phyloP scores from a whole-genome alignment of 2,113 vertebrate genomes.

The Columbina picui region DNA sequence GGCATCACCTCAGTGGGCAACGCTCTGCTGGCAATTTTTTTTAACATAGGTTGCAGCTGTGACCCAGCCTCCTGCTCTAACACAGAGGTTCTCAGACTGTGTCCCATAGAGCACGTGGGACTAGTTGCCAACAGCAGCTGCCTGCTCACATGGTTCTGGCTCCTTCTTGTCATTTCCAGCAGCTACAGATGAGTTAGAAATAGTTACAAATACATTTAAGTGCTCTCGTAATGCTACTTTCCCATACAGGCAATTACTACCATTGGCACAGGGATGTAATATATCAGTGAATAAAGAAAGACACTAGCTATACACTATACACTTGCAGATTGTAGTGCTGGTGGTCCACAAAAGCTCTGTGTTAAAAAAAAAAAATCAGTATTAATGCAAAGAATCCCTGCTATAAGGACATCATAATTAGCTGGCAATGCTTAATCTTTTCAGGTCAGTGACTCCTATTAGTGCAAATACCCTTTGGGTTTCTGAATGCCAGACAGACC shows the following conservation, averaged over 20 bases:
- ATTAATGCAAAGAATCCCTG: background rate
- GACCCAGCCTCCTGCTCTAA: background rate
- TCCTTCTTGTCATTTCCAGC: slow-evolving; percentile 7
- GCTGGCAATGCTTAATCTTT: slow-evolving; percentile 12
- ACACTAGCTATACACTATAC: background rate
- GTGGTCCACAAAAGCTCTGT: background rate
- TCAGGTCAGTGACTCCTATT: slow-evolving; percentile 13
- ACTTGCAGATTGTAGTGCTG: background rate
- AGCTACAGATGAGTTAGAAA: slow-evolving; percentile 38
- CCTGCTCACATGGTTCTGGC: slow-evolving; percentile 32
- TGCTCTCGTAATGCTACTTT: background rate
- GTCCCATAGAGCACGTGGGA: background rate
- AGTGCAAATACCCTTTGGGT: slow-evolving; percentile 3
- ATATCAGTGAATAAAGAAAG: background rate
- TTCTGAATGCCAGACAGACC: background rate
- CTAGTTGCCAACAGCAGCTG: slow-evolving; percentile 52
- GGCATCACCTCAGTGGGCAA: background rate
- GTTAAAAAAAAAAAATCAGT: background rate
- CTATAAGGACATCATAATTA: slow-evolving; percentile 22
- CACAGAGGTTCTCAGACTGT: background rate
- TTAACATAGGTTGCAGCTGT: background rate
- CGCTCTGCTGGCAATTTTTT: background rate
- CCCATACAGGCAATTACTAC: background rate
- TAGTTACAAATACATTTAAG: slow-evolving; percentile 48
- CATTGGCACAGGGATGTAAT: background rate